Conservation (phyloP, 2,888 invertebrate species). For the Pollenia griseotomentosa region DNA sequence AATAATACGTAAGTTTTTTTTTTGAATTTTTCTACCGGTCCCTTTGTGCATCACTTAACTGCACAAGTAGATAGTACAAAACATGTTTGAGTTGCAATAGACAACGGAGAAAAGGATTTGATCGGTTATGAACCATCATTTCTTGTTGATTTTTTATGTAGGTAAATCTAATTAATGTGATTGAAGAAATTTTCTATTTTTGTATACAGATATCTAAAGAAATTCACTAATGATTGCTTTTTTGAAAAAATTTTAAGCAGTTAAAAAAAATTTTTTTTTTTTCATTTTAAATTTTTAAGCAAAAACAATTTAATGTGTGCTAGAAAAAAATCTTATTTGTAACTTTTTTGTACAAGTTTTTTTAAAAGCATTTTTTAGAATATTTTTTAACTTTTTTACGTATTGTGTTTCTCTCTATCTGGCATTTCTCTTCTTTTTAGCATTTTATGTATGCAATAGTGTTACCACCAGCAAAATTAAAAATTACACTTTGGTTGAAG, state of each 20-base stretch:
- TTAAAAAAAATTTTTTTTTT: too few species aligned
- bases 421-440: too few species aligned
- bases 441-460: too few species aligned
- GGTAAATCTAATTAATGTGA: constrained; percentile 43
- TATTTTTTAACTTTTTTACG: too few species aligned
- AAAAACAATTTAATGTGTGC: background rate
- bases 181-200: constrained; percentile 37
- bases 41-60: constrained; percentile 24
- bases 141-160: constrained; percentile 15
- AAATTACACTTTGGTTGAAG: too few species aligned
- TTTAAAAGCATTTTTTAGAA: too few species aligned
- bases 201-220: background rate
- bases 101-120: background rate
- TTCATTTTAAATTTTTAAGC: background rate
- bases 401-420: too few species aligned
- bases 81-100: background rate
- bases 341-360: too few species aligned
- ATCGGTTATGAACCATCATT: background rate
- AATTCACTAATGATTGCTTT: background rate
- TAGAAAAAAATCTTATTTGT: background rate
- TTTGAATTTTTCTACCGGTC: background rate
- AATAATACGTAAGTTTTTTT: constrained; percentile 27
- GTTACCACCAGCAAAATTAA: too few species aligned
- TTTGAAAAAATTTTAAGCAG: too few species aligned
- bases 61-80: background rate